These are phyloP conservation scores for Anseranas semipalmata DNA, from an alignment of 2,113 vertebrate genomes.

Conservation along the genomic window DNA sequence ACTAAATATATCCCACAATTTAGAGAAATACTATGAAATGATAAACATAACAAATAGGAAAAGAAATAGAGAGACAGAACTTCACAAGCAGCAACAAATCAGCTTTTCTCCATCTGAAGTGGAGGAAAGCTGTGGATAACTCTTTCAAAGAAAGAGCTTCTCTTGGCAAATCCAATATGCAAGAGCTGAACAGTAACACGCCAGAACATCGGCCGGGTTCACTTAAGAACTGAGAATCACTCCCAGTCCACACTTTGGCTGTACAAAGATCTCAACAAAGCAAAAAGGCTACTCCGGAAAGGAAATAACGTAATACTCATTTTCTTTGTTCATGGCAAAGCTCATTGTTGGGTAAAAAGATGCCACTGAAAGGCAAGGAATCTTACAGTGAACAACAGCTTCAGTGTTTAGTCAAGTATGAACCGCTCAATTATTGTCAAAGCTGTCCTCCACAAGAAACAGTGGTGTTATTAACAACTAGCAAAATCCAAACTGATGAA, in stretches of 20 bases:
- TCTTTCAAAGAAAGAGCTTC: background rate
- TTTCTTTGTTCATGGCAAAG: background rate
- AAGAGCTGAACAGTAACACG: background rate
- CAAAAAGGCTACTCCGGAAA: background rate
- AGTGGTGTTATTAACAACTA: constrained; percentile 56
- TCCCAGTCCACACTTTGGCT: background rate
- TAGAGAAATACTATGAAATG: background rate
- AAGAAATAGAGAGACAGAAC: background rate
- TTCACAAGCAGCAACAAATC: background rate
- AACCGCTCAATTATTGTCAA: background rate
- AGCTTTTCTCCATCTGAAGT: background rate
- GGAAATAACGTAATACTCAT: background rate
- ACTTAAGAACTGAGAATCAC: background rate
- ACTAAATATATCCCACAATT: background rate
- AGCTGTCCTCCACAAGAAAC: background rate
- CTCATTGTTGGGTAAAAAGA: background rate
- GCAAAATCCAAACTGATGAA: constrained; percentile 34
- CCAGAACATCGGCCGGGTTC: background rate
- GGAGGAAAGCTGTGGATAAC: background rate
- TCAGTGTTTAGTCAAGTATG: constrained; percentile 34
- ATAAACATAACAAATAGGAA: background rate
- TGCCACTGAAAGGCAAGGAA: background rate
- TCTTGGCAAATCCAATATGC: background rate
- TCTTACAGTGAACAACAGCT: background rate
- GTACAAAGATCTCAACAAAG: background rate